Conservation (phyloP, 2,797 vertebrate genomes). For the Sebastes diaconus region DNA sequence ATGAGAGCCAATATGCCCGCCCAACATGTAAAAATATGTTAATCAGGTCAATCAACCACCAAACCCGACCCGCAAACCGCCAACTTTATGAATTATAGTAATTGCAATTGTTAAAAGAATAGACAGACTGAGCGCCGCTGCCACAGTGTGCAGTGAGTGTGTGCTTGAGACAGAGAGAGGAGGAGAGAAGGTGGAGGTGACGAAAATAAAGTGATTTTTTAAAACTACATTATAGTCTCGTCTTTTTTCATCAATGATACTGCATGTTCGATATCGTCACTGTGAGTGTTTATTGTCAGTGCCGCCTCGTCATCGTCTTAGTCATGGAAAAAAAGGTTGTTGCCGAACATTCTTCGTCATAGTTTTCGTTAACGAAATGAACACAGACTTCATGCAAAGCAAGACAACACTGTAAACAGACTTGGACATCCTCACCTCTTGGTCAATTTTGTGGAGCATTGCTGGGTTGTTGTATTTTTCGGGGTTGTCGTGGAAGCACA, state of each 20-base stretch:
- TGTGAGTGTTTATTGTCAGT: background rate
- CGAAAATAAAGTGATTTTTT: background rate
- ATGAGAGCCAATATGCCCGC: no score
- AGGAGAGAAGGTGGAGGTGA: background rate
- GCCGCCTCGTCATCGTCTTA: background rate
- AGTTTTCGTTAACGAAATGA: background rate
- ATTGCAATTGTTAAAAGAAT: no score
- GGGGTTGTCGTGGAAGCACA: constrained; percentile 99
- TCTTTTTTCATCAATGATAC: background rate
- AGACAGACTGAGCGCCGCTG: no score
- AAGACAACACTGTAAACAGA: background rate
- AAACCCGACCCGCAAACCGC: no score
- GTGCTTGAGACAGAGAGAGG: background rate
- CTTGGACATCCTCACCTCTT: constrained; percentile 87
- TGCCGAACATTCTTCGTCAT: background rate
- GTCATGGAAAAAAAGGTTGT: background rate
- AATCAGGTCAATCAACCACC: no score
- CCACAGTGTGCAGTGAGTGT: background rate
- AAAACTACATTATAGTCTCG: background rate
- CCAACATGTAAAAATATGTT: no score
- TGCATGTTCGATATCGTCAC: background rate
- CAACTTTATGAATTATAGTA: no score
- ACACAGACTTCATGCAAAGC: background rate
- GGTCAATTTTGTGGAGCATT: constrained; percentile 99
- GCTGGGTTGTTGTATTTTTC: constrained; percentile 99